Base-by-base conservation (phyloP, 2,113 vertebrate species). In the Myiagra hebetior region DNA sequence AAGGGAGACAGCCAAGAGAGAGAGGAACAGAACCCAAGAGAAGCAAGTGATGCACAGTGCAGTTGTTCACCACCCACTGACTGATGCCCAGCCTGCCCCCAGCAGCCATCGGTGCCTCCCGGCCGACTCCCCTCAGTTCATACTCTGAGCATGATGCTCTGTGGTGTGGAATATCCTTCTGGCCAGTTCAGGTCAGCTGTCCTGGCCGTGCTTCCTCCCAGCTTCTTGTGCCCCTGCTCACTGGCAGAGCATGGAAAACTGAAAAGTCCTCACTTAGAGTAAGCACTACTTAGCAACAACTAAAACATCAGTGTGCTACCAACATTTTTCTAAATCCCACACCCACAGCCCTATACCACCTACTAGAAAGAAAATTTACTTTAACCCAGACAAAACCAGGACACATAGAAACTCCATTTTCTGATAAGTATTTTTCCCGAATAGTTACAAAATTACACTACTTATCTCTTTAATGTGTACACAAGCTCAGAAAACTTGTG, bases 11-110 rank as follows among this genome's bases (percentile, higher is more conserved):
- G 30, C 7, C 52, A 33, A 80, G 33, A 70, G 24, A 50, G 27
- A 4, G 6, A 31, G 20, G 12, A 59, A 3, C 7, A 47, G 19
- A 76, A 47, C 55, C 39, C n/a, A 10, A 12, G 9, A 7, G 39
- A 24, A 8, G 4, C 9, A 12, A 21, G 63, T 0, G 6, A 18
- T 31, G 26, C 30, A 6, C 46, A 35, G 0, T 13, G 16, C 39
- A 53, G 30, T 31, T 55, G 1, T 26, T 47, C 55, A 31, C 11
- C 11, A 41, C 24, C 14, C 62, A 3, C 16, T 41, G 28, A 39
- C 53, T 5, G 16, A 47, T 47, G n/a, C 11, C 16, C 62, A 46
- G 20, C 53, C 22, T 31, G 2, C 27, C 11, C 33, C 13, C 50
- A 35, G 30, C 44, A 60, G 30, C 11, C 3, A 30, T 47, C 7